Conservation (phyloP, 2,888 invertebrate species). For the Pediacus dermestoides region DNA sequence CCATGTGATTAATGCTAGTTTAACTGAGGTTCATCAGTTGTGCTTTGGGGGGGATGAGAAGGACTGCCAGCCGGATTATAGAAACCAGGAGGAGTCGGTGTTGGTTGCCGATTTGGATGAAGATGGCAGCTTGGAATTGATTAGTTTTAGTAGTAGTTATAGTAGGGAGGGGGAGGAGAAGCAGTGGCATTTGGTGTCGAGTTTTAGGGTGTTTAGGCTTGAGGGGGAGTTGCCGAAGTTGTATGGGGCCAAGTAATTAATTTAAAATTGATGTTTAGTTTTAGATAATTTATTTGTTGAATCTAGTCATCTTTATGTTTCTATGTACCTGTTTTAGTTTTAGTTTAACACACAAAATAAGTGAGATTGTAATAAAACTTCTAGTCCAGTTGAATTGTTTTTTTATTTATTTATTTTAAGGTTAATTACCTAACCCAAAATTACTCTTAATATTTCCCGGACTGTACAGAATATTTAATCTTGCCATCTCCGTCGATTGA, state of each 20-base stretch:
- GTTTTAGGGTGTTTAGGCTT: conserved; percentile 65
- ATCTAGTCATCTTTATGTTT: too few relatives aligned
- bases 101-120: conserved; percentile 72
- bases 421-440: too few relatives aligned
- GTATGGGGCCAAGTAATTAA: conserved; percentile 51
- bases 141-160: conserved; percentile 71
- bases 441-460: conserved; percentile 53
- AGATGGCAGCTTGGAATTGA: conserved; percentile 72
- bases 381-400: too few relatives aligned
- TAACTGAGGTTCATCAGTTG: conserved; percentile 72
- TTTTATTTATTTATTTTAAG: too few relatives aligned
- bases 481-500: conserved; percentile 51
- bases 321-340: too few relatives aligned
- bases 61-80: conserved; percentile 71
- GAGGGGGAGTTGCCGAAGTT: conserved; percentile 71
- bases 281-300: too few relatives aligned
- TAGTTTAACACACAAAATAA: too few relatives aligned
- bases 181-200: conserved; percentile 63
- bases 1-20: conserved; percentile 73
- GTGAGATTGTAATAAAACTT: too few relatives aligned
- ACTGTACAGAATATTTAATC: conserved; percentile 51
- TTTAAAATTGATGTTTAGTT: neutral
- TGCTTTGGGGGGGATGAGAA: conserved; percentile 53
- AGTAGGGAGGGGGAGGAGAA: conserved; percentile 45
- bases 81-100: conserved; percentile 68